Evolutionary conservation across 2,113 vertebrate species (phyloP).

Genomic region (Barnardius zonarius): DNA sequence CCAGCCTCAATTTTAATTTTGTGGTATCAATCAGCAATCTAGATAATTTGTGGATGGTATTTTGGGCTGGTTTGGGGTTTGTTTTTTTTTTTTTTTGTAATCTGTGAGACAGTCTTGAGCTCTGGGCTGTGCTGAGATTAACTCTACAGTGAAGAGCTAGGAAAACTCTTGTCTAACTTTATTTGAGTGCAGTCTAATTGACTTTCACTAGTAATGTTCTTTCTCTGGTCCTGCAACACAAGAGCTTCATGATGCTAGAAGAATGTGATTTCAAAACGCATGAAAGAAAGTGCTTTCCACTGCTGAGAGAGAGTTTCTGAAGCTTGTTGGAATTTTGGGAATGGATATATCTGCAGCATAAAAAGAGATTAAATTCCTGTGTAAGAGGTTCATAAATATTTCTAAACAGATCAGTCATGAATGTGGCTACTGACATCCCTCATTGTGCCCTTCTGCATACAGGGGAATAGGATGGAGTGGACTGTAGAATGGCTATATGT

Average conservation of each 20-base stretch:
- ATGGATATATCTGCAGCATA: not conserved
- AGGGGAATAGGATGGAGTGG: not conserved
- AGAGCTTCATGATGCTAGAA: not conserved
- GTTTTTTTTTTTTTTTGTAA: not conserved
- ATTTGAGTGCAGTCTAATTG: not conserved
- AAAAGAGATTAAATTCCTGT: not conserved
- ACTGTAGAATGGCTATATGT: fast-evolving
- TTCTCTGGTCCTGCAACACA: not conserved
- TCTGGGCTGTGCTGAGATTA: not conserved
- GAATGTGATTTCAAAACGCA: not conserved
- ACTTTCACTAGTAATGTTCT: not conserved
- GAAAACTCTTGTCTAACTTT: not conserved
- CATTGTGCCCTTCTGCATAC: not conserved
- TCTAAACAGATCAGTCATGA: not conserved
- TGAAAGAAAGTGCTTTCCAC: not conserved
- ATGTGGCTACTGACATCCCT: not conserved
- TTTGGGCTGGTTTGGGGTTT: not conserved
- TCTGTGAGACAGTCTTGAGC: not conserved
- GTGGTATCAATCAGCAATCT: not conserved
- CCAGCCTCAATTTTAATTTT: not conserved
- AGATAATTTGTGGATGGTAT: not conserved
- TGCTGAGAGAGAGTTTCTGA: not conserved
- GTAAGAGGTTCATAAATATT: not conserved
- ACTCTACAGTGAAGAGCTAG: not conserved
- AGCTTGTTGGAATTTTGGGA: not conserved